Percentiles rank a stretch among this genome's conserved stretches.
These are phyloP conservation scores for Aurelia sp. DNA, from an alignment of 30 jellyfish, hydroid and myxozoan genomes.

Conservation along the genomic window DNA sequence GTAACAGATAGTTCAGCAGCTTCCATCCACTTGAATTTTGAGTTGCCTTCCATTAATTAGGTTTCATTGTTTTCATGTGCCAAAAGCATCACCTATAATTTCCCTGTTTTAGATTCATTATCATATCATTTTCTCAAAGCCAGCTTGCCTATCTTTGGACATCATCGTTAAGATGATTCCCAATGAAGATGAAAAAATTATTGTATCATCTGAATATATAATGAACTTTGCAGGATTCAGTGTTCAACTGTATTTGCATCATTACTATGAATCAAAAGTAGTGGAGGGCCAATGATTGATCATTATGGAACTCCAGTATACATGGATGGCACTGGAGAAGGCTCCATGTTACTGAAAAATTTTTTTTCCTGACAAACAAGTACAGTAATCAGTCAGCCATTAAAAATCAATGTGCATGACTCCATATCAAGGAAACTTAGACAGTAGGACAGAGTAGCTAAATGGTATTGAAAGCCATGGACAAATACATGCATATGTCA, in stretches of 20 bases:
- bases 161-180: slow-evolving; percentile 15
- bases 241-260: background rate
- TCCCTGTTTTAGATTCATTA: background rate
- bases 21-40: slow-evolving; percentile 34
- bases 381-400: slow-evolving; percentile 67
- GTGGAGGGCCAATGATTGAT: background rate
- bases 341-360: slow-evolving; percentile 63
- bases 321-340: slow-evolving; percentile 8
- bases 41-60: slow-evolving; percentile 13
- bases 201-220: too few relatives aligned
- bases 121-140: slow-evolving; percentile 15
- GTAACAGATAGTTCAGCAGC: background rate
- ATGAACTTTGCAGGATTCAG: too few relatives aligned
- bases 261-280: background rate
- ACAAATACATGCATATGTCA: slow-evolving; percentile 65
- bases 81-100: slow-evolving; percentile 37
- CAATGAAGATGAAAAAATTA: background rate
- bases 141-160: slow-evolving; percentile 14
- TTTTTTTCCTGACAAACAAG: slow-evolving; percentile 49
- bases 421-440: slow-evolving; percentile 67
- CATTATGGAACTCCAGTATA: background rate
- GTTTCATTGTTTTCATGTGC: slow-evolving; percentile 25
- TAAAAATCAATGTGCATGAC: slow-evolving; percentile 45
- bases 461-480: slow-evolving; percentile 60
- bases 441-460: slow-evolving; percentile 62